A percentile compares a stretch with the other conserved stretches of the same genome.
These are phyloP conservation scores for Melanotaenia boesemani DNA, from an alignment of 2,797 vertebrate species.

Conservation along the genomic window DNA sequence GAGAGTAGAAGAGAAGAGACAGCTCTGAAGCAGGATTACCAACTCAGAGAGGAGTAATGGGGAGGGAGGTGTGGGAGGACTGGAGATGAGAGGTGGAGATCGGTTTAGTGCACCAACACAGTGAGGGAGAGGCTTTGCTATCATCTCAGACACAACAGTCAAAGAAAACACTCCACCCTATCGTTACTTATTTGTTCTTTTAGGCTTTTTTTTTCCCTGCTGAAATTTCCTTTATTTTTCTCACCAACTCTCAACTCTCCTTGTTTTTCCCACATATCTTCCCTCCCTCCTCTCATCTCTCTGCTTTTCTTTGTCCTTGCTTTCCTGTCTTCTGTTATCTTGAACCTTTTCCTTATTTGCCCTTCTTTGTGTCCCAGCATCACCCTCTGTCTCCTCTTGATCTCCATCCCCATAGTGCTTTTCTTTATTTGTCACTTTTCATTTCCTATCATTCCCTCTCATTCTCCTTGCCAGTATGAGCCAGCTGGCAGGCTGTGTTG, in stretches of 20 bases:
- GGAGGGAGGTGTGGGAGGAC: constrained; percentile 63
- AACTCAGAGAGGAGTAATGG: constrained; percentile 57
- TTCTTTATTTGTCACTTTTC: constrained; percentile 21
- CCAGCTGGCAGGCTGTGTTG: constrained; percentile 70
- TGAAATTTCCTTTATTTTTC: constrained; percentile 44
- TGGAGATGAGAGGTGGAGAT: constrained; percentile 52
- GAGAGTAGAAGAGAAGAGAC: constrained; percentile 29
- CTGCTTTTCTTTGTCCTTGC: constrained; percentile 9
- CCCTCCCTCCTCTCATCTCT: constrained; percentile 17
- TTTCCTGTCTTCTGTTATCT: constrained; percentile 9
- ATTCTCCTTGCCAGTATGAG: constrained; percentile 45
- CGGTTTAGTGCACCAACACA: constrained; percentile 53
- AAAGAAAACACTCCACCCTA: constrained; percentile 61
- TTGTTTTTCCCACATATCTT: constrained; percentile 23
- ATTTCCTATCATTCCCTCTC: constrained; percentile 26
- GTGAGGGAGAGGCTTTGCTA: constrained; percentile 59
- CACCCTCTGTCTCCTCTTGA: constrained; percentile 20
- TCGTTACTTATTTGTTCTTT: constrained; percentile 71
- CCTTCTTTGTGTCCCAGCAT: constrained; percentile 24
- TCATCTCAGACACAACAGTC: constrained; percentile 70
- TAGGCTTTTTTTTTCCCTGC: constrained; percentile 15
- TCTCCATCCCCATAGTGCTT: constrained; percentile 16
- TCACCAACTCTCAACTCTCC: constrained; percentile 17
- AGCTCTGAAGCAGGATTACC: constrained; percentile 44
- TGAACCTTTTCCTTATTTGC: constrained; percentile 6